Conservation (phyloP, 2,113 vertebrate genomes). For the Hydropotes inermis region DNA sequence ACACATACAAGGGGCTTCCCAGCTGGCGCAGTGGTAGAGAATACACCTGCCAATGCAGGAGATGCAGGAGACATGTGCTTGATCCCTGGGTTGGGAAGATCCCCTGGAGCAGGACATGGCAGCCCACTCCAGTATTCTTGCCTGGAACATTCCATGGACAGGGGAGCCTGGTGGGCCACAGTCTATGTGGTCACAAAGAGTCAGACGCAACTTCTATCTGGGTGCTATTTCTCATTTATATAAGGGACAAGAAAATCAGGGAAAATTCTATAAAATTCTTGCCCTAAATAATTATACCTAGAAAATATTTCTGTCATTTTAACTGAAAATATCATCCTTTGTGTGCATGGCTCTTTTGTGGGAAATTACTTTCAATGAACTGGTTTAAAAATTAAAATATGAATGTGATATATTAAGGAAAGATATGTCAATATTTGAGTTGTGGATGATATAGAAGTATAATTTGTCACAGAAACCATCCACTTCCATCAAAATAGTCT, state of each 20-base stretch:
- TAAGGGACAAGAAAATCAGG: background rate
- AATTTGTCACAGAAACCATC: conserved; percentile 17
- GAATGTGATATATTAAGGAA: background rate
- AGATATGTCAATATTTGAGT: background rate
- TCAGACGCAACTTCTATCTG: background rate
- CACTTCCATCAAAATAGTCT: conserved; percentile 52
- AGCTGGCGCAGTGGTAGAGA: background rate
- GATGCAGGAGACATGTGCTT: background rate
- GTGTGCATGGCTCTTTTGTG: background rate
- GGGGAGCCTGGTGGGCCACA: background rate
- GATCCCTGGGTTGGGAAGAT: background rate
- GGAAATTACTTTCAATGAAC: background rate
- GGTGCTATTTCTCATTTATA: conserved; percentile 1
- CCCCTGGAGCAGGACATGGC: background rate
- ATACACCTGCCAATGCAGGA: background rate
- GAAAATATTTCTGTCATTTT: conserved; percentile 29
- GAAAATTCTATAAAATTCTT: conserved; percentile 17
- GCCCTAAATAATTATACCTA: background rate
- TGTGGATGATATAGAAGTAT: background rate
- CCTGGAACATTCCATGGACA: background rate
- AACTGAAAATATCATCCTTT: conserved; percentile 7
- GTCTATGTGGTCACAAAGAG: background rate
- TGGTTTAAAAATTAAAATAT: conserved; percentile 20
- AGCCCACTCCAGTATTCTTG: background rate
- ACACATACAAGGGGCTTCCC: background rate